Conservation (phyloP, 2,797 vertebrate genomes). For the Tragelaphus oryx region DNA sequence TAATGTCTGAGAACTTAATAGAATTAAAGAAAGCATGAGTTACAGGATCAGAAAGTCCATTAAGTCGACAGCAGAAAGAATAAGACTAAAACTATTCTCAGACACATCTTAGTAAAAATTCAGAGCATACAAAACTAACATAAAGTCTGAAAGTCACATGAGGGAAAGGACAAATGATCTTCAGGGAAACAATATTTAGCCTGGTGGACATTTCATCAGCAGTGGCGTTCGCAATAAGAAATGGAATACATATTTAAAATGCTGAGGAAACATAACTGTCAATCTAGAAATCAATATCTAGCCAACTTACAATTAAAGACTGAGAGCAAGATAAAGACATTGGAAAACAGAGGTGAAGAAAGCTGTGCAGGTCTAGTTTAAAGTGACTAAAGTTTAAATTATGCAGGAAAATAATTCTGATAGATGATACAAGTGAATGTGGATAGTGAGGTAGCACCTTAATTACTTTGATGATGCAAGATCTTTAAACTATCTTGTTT, state of each 20-base stretch:
- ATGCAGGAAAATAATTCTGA: neutral
- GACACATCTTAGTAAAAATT: neutral
- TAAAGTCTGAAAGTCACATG: neutral
- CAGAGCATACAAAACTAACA: neutral
- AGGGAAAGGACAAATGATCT: neutral
- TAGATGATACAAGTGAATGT: neutral
- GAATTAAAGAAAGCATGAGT: neutral
- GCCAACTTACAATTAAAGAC: conserved; percentile 21
- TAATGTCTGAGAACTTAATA: neutral
- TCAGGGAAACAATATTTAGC: neutral
- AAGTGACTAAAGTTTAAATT: neutral
- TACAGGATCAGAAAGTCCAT: neutral
- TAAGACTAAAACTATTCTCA: neutral
- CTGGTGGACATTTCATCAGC: neutral
- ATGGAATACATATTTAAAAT: neutral
- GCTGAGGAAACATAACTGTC: conserved; percentile 13
- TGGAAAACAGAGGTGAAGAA: neutral
- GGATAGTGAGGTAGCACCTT: neutral
- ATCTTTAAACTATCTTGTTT: neutral
- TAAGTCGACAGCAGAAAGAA: neutral
- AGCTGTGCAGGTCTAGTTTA: neutral
- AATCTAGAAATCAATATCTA: conserved; percentile 26
- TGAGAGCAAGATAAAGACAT: neutral
- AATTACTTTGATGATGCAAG: neutral
- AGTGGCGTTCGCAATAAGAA: neutral